These are phyloP conservation scores for Chamaetylas fuelleborni DNA, from an alignment of 2,113 vertebrate genomes.

Conservation along the genomic window DNA sequence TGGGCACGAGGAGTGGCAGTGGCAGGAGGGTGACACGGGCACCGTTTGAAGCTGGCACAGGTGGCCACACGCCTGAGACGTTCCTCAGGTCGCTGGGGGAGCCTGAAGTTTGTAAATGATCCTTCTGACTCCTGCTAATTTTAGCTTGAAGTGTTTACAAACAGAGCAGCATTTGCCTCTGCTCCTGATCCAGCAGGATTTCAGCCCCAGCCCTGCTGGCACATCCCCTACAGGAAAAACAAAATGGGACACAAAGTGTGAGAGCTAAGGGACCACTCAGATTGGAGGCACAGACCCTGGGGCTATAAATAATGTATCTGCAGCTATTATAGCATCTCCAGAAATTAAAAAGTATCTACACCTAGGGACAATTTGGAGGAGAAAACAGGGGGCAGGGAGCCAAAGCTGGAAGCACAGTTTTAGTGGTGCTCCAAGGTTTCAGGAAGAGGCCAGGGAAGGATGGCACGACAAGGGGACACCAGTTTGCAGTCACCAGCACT, in stretches of 20 bases:
- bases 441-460: not conserved
- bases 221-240: not conserved
- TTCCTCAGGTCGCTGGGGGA: constrained; percentile 48
- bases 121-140: constrained; percentile 44
- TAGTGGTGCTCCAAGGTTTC: not conserved
- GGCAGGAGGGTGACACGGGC: not conserved
- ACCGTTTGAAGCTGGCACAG: constrained; percentile 40
- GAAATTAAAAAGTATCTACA: not conserved
- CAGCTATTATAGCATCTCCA: not conserved
- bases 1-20: not conserved
- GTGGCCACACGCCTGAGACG: not conserved
- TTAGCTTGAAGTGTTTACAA: constrained; percentile 69
- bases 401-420: not conserved
- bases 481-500: not conserved
- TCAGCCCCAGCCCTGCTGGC: constrained; percentile 2
- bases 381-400: not conserved
- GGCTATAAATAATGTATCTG: not conserved
- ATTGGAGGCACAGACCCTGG: not conserved
- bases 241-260: not conserved
- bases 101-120: constrained; percentile 40
- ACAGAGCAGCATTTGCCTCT: constrained; percentile 42
- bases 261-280: not conserved
- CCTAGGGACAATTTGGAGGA: not conserved
- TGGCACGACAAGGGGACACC: not conserved
- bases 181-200: constrained; percentile 13